These are phyloP conservation scores for Tortrix viridana DNA, from an alignment of 2,888 invertebrate species.

Conservation along the genomic window DNA sequence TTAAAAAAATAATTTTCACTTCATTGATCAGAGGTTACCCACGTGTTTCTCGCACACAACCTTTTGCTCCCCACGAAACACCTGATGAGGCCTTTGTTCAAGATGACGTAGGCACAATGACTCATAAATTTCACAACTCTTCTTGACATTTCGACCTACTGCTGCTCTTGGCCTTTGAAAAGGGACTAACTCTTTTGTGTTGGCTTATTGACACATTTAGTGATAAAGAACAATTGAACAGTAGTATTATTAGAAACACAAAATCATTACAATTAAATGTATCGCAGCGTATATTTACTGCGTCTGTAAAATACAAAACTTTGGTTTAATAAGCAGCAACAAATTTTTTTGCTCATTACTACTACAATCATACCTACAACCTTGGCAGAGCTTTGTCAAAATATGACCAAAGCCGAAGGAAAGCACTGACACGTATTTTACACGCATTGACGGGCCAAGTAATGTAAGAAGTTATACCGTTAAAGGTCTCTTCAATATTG, in stretches of 20 bases:
- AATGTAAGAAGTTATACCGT: too few species aligned
- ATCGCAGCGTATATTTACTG: too few species aligned
- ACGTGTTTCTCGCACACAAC: constrained; percentile 14
- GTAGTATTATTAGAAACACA: background rate
- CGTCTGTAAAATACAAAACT: too few species aligned
- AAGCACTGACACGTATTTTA: too few species aligned
- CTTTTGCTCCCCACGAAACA: constrained; percentile 32
- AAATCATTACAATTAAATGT: too few species aligned
- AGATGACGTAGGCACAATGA: constrained; percentile 30
- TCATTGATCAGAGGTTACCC: constrained; percentile 7
- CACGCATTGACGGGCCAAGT: too few species aligned
- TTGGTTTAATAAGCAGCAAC: too few species aligned
- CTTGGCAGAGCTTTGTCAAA: too few species aligned
- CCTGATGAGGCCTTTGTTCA: constrained; percentile 24
- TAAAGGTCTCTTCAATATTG: too few species aligned
- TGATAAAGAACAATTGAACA: background rate
- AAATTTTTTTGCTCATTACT: too few species aligned
- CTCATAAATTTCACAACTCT: constrained; percentile 20
- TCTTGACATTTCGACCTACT: constrained; percentile 28
- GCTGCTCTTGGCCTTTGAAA: constrained; percentile 23
- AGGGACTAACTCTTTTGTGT: constrained; percentile 2
- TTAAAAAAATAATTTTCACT: constrained; percentile 6
- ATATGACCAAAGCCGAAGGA: too few species aligned
- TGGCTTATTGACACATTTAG: background rate
- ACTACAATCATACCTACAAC: too few species aligned